A percentile compares a stretch with the other conserved stretches of the same genome.
Evolutionary conservation across 2,797 vertebrate species (phyloP).

Genomic region (Cyclopterus lumpus): DNA sequence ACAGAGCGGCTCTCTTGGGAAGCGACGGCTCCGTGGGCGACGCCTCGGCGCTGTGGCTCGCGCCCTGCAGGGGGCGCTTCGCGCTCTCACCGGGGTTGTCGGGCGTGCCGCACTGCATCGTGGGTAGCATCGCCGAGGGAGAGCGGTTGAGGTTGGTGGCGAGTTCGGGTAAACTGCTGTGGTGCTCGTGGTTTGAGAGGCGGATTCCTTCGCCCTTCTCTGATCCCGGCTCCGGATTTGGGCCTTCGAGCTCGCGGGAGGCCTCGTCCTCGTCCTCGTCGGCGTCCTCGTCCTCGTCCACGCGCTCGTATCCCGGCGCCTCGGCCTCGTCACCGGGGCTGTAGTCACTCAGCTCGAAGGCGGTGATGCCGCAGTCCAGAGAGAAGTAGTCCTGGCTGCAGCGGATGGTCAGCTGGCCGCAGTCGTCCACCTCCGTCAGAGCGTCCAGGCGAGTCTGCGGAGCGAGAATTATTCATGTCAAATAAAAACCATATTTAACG

Average conservation of each 20-base stretch:
- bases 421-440: conserved; percentile 95
- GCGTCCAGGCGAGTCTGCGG: conserved; percentile 92
- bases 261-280: conserved; percentile 45
- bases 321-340: conserved; percentile 91
- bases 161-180: conserved; percentile 87
- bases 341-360: conserved; percentile 95
- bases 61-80: conserved; percentile 89
- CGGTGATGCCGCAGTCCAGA: conserved; percentile 97
- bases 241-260: conserved; percentile 58
- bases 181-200: conserved; percentile 86
- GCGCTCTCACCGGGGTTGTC: conserved; percentile 81
- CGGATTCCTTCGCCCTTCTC: conserved; percentile 73
- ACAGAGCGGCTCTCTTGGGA: conserved; percentile 90
- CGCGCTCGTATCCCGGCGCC: not conserved
- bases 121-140: conserved; percentile 12
- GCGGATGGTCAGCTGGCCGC: conserved; percentile 96
- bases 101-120: conserved; percentile 60
- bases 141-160: conserved; percentile 41
- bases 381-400: conserved; percentile 98
- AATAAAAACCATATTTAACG: not conserved
- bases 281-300: conserved; percentile 37
- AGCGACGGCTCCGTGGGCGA: conserved; percentile 90
- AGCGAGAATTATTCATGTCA: not conserved
- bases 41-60: conserved; percentile 85
- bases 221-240: conserved; percentile 46